Conservation (phyloP, 2,797 vertebrate species). For the Acrocephalus scirpaceus region DNA sequence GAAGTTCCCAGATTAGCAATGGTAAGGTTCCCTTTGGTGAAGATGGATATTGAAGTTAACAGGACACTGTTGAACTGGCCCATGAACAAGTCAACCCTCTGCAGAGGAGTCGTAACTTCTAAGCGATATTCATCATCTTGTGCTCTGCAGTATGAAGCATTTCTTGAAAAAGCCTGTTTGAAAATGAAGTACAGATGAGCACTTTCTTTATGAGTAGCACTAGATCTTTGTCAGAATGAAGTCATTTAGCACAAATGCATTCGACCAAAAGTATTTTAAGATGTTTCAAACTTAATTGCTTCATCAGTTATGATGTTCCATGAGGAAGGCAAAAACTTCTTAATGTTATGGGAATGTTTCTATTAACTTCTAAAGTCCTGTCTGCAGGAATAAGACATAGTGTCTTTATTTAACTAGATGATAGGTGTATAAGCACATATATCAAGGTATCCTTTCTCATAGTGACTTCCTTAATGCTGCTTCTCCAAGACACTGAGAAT, state of each 20-base stretch:
- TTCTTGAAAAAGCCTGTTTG: constrained; percentile 87
- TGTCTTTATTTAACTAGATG: not conserved
- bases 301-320: constrained; percentile 35
- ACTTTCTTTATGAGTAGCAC: constrained; percentile 19
- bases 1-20: constrained; percentile 91
- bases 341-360: not conserved
- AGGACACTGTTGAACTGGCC: constrained; percentile 87
- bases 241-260: constrained; percentile 58
- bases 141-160: constrained; percentile 84
- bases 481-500: not conserved
- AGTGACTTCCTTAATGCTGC: not conserved
- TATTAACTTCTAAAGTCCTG: not conserved
- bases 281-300: constrained; percentile 58
- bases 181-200: constrained; percentile 65
- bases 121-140: constrained; percentile 89
- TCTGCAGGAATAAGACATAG: not conserved
- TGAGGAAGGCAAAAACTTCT: not conserved
- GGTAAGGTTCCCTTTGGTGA: constrained; percentile 85
- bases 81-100: constrained; percentile 91
- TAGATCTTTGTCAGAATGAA: constrained; percentile 52
- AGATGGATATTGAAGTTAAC: constrained; percentile 89
- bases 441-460: not conserved
- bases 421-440: not conserved
- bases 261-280: constrained; percentile 54
- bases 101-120: constrained; percentile 89